Evolutionary conservation across 2,113 vertebrate species (phyloP).

Genomic region (Heterotilapia buettikoferi): DNA sequence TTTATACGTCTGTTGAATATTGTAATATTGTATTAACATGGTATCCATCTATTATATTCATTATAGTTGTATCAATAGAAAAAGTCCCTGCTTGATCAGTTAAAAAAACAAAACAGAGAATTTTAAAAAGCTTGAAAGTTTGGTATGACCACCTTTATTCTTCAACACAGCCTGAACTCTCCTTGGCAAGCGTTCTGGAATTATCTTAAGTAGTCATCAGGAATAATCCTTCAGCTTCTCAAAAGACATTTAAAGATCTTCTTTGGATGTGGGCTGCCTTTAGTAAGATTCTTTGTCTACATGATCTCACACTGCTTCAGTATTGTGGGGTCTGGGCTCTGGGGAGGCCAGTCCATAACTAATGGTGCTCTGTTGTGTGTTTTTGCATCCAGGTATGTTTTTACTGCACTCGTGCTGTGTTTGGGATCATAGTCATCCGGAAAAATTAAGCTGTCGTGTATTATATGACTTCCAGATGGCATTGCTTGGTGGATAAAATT

Average conservation of each 20-base stretch:
- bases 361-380: background rate
- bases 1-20: background rate
- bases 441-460: background rate
- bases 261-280: background rate
- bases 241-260: background rate
- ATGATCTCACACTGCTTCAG: background rate
- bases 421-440: background rate
- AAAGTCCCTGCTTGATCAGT: background rate
- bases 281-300: background rate
- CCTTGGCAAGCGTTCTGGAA: background rate
- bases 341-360: background rate
- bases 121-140: background rate
- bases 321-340: background rate
- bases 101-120: background rate
- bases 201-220: background rate
- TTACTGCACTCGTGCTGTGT: background rate
- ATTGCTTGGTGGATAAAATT: background rate
- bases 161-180: fast-evolving
- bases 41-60: background rate
- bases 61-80: background rate
- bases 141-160: background rate
- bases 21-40: background rate
- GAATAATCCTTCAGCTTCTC: background rate
- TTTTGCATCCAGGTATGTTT: background rate
- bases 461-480: background rate